phyloP scores from a whole-genome alignment of 2,797 vertebrate genomes.

The Champsocephalus esox region DNA sequence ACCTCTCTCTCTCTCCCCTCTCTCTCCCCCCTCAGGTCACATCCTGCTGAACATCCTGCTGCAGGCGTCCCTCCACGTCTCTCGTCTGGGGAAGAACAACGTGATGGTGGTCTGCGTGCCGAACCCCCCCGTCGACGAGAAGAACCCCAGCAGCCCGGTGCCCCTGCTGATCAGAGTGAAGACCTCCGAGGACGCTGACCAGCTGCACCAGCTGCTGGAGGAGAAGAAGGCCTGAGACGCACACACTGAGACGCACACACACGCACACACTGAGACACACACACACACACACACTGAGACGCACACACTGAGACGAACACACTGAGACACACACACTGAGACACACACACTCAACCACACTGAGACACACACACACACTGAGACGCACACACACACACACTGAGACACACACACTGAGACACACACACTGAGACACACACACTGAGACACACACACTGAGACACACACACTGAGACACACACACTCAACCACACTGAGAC shows the following conservation, averaged over 20 bases:
- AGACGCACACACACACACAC: too few relatives aligned
- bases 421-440: too few relatives aligned
- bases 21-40: slow-evolving; percentile 85
- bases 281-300: not conserved
- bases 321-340: too few relatives aligned
- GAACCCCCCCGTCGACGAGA: slow-evolving; percentile 92
- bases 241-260: too few relatives aligned
- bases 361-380: too few relatives aligned
- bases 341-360: too few relatives aligned
- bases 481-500: too few relatives aligned
- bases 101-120: slow-evolving; percentile 95
- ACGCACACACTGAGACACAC: not conserved
- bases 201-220: slow-evolving; percentile 89
- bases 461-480: too few relatives aligned
- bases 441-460: too few relatives aligned
- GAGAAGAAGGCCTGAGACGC: slow-evolving; percentile 86
- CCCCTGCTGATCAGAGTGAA: slow-evolving; percentile 94
- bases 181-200: slow-evolving; percentile 91
- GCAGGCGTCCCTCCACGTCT: slow-evolving; percentile 89
- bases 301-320: too few relatives aligned
- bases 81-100: slow-evolving; percentile 94
- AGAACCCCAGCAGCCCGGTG: slow-evolving; percentile 83
- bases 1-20: too few relatives aligned
- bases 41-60: slow-evolving; percentile 95
- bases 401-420: too few relatives aligned